Base-by-base conservation (phyloP, 1,140 invertebrate species). In the Brachionus asplanchnoidis region DNA sequence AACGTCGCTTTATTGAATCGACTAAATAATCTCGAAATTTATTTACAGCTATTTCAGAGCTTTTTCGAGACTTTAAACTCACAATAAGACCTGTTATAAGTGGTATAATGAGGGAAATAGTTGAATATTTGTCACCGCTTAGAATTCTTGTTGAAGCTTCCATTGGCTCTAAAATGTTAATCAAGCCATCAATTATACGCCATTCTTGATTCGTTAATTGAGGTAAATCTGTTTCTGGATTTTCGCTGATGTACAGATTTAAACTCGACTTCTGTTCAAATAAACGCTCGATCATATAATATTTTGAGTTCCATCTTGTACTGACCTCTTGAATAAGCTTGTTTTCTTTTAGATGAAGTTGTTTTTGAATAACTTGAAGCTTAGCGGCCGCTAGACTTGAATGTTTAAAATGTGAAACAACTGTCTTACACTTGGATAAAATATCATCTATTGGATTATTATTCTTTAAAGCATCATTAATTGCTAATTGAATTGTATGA, bases 401-500 rank as follows among this genome's bases (percentile, higher is more conserved):
- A 44, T 44, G 42, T 44, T 44, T 44, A 44, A 44, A 44, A 44
- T 44, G 42, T 44, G 65, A 23, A 23, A 66, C 65, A 28, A 66
- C 23, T 11, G 65, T 23, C 23, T 28, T 66, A 66, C 65, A 66
- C 65, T 66, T 23, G 6, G 65, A 66, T 66, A 66, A 66, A 66
- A 66, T 28, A 66, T 66, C 65, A 28, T 66, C 23, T 66, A 66
- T 23, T 66, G 9, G 9, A 23, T 66, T 66, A 23, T 66, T 20
- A 28, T 66, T 66, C 23, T 66, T 28, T 23, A 66, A 66, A 66
- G 65, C 65, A 66, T 66, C 65, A 23, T 68, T 23, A 68, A 68
- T 68, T 28, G 65, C 65, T 68, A 68, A 68, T 68, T 68, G 65
- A 28, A 68, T 28, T 32, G 65, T 68, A 68, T 68, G 20, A 68